Conservation (phyloP, 2,113 vertebrate species). For the Ctenomys sociabilis region DNA sequence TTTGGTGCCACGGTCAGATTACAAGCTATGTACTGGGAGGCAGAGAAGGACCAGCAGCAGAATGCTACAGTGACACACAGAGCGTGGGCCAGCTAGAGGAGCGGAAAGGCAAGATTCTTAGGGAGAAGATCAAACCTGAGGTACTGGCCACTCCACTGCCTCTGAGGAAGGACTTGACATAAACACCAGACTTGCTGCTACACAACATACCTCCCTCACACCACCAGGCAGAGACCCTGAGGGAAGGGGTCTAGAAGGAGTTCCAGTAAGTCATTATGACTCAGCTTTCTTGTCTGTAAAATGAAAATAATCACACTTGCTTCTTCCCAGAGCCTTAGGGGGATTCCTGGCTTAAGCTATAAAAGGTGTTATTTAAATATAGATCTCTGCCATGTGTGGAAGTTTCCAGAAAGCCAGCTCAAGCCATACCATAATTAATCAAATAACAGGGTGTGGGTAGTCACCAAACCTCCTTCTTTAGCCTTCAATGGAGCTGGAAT, state of each 20-base stretch:
- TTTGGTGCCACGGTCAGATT: background rate
- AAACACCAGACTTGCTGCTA: background rate
- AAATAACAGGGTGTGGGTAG: conserved; percentile 46
- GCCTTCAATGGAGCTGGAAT: background rate
- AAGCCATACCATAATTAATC: conserved; percentile 60
- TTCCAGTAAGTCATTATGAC: background rate
- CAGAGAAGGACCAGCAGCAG: conserved; percentile 2
- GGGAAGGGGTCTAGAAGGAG: background rate
- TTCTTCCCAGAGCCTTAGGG: conserved; percentile 36
- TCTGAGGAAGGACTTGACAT: background rate
- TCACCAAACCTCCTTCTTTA: background rate
- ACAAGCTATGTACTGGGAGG: background rate
- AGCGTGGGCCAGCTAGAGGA: background rate
- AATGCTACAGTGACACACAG: background rate
- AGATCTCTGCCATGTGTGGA: conserved; percentile 12
- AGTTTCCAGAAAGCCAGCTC: conserved; percentile 36
- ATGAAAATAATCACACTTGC: conserved; percentile 14
- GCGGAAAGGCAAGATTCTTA: background rate
- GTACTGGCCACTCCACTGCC: background rate
- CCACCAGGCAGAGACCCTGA: background rate
- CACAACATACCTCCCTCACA: background rate
- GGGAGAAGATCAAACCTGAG: background rate
- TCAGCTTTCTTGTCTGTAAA: conserved; percentile 51
- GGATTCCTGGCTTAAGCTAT: conserved; percentile 2
- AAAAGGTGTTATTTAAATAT: conserved; percentile 55